These are phyloP conservation scores for Prietella phreatophila DNA, from an alignment of 2,113 vertebrate genomes.

Conservation along the genomic window DNA sequence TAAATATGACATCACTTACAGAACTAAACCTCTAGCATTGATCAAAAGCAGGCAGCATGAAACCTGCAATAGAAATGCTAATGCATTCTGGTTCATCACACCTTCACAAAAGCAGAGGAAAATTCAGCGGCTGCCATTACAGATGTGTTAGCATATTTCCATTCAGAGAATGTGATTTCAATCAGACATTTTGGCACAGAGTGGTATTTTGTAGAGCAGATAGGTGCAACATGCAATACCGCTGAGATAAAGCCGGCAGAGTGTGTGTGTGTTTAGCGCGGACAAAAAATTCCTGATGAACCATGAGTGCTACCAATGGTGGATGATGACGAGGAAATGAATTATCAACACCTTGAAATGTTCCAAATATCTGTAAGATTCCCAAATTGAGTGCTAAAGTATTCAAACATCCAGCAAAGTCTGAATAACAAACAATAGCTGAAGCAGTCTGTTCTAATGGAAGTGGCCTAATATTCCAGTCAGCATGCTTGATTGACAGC, in stretches of 20 bases:
- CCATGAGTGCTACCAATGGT: background rate
- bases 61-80: conserved; percentile 7
- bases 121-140: background rate
- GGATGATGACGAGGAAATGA: background rate
- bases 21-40: background rate
- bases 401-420: background rate
- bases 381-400: background rate
- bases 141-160: conserved; percentile 13
- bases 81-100: conserved; percentile 18
- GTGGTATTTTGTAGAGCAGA: background rate
- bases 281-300: background rate
- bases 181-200: background rate
- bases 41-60: background rate
- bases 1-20: background rate
- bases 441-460: background rate
- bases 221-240: too few relatives aligned
- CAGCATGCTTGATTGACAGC: background rate
- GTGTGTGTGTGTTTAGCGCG: background rate
- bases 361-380: background rate
- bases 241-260: background rate
- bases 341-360: background rate
- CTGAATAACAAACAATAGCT: background rate
- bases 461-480: background rate
- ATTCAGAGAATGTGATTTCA: background rate
- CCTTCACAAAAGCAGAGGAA: background rate